Evolutionary conservation across 2,888 invertebrate genomes (phyloP).

Genomic region (Clunio marinus): DNA sequence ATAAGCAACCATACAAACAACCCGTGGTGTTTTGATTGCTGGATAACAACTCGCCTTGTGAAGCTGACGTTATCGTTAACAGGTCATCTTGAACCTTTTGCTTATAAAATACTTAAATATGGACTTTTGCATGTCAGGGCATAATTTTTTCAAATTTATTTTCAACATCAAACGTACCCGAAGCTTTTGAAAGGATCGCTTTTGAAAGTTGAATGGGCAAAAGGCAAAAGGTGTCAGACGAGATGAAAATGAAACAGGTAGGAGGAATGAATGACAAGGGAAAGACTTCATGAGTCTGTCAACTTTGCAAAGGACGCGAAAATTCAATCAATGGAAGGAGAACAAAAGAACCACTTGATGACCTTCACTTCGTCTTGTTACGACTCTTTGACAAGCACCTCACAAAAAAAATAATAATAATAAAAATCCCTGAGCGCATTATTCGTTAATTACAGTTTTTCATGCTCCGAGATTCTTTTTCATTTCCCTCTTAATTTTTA

Average conservation of each 20-base stretch:
- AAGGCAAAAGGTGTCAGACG: constrained; percentile 2
- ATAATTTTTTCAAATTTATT: constrained; percentile 8
- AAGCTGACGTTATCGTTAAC: constrained; percentile 32
- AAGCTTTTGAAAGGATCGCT: neutral
- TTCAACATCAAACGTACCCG: neutral
- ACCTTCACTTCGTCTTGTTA: neutral
- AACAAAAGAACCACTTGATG: neutral
- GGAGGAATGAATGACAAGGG: neutral
- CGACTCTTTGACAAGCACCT: neutral
- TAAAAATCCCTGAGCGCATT: constrained; percentile 34
- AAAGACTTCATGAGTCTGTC: neutral
- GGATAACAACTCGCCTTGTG: constrained; percentile 17
- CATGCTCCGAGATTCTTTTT: constrained; percentile 8
- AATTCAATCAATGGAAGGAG: constrained; percentile 29
- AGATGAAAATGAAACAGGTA: neutral
- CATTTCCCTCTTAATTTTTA: too few relatives aligned
- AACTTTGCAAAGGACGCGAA: constrained; percentile 19
- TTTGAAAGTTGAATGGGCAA: too few relatives aligned
- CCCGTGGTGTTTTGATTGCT: neutral
- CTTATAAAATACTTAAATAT: neutral
- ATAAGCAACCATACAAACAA: neutral
- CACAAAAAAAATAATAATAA: too few relatives aligned
- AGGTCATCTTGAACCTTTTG: constrained; percentile 27
- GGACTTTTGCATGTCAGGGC: neutral
- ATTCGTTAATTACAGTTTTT: constrained; percentile 31